Base-by-base conservation (phyloP, 2,113 vertebrate species). In the Brachirus orientalis region DNA sequence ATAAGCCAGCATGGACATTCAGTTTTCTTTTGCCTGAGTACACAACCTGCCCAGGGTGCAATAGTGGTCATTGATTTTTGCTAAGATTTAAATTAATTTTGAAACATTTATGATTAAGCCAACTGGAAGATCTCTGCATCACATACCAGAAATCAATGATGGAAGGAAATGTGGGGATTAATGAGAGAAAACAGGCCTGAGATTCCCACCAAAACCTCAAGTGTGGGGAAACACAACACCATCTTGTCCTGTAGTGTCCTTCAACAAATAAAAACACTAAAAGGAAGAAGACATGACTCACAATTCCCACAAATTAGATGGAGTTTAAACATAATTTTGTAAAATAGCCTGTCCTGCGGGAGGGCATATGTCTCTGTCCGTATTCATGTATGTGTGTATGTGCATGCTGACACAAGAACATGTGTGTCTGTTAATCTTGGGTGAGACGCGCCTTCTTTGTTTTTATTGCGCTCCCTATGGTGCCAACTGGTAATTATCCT, bases 401-500 rank as follows among this genome's bases (percentile, higher is more conserved):
- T 54, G 40, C 46, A 36, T 40, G 37, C 45, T 47, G 22, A 38
- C 52, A 40, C 22, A 37, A 45, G 53, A 20, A 6, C 58, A 58
- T 36, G 45, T 52, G 16, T 55, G 56, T 66, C 13, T 72, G 41
- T 51, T 61, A 43, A 50, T 66, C 38, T 65, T 41, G 56, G 59
- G 48, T 0, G 33, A 71, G 43, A 52, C 79, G 45, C 33, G 79
- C 68, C 71, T 83, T 54, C 47, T 33, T 65, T 63, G 61, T 67
- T 43, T 87, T 88, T 84, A 89, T 59, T 64, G 64, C 36, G 1
- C 66, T 82, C 62, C 84, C 82, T 43, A 55, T 17, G 47, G 87
- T 57, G 80, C 64, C 72, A 80, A 66, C 79, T 63, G 81, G 36
- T 75, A 82, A 85, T 86, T 86, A 86, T 79, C 61, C 76, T 65